Percentiles rank a stretch among this genome's conserved stretches.
Conservation (phyloP, 2,888 invertebrate species). For the Caenorhabditis sp. region DNA sequence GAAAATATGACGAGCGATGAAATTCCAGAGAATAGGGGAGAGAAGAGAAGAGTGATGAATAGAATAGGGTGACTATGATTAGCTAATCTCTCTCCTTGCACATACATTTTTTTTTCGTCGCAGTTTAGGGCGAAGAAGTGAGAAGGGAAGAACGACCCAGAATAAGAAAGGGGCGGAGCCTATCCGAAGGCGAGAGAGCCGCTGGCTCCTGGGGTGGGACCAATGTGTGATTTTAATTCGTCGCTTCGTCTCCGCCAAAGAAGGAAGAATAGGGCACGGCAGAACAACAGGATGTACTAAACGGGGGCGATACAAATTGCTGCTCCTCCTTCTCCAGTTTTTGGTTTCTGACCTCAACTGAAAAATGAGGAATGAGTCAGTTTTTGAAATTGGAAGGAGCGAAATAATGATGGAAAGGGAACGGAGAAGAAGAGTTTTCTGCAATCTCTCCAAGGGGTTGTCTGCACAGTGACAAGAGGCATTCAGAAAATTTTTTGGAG, state of each 20-base stretch:
- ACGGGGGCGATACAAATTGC: constrained; percentile 18
- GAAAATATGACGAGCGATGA: not conserved
- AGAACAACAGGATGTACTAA: constrained; percentile 25
- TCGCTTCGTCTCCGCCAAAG: not conserved
- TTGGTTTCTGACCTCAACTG: no score
- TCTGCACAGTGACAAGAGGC: no score
- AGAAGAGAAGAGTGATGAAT: not conserved
- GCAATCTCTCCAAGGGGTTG: no score
- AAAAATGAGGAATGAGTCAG: constrained; percentile 10
- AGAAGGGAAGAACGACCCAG: not conserved
- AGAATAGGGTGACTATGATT: constrained; percentile 2
- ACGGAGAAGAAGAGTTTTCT: not conserved
- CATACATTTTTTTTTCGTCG: not conserved
- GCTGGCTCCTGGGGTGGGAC: constrained; percentile 6
- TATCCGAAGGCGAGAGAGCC: not conserved
- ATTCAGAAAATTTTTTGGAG: no score
- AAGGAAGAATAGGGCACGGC: constrained; percentile 12
- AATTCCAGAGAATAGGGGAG: not conserved
- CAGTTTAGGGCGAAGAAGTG: not conserved
- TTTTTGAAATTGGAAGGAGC: not conserved
- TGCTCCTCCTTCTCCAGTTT: not conserved
- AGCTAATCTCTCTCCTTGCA: constrained; percentile 27
- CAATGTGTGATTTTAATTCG: constrained; percentile 36
- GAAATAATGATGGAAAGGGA: not conserved
- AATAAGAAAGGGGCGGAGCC: constrained; percentile 31